phyloP scores from a whole-genome alignment of 2,797 vertebrate species.

The Pseudotriccus pelzelni region DNA sequence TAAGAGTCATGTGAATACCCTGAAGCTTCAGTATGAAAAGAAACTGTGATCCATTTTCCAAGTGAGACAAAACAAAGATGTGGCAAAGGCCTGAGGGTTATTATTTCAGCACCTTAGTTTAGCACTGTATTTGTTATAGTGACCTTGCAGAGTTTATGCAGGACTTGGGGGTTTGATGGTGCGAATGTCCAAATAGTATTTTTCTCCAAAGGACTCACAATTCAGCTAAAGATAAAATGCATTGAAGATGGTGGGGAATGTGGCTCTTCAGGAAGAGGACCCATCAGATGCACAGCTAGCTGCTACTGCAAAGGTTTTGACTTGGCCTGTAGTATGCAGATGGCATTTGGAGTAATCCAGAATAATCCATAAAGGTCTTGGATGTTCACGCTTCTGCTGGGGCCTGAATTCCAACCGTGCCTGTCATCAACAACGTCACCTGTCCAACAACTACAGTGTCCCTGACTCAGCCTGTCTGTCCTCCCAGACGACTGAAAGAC shows the following conservation, averaged over 20 bases:
- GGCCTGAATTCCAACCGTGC: not conserved
- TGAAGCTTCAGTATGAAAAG: not conserved
- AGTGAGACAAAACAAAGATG: not conserved
- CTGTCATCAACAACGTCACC: not conserved
- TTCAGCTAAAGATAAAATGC: not conserved
- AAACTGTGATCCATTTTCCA: not conserved
- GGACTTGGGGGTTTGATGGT: not conserved
- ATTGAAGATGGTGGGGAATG: not conserved
- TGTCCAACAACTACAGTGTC: accelerated
- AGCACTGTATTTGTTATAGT: not conserved
- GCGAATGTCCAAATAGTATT: not conserved
- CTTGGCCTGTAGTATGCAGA: not conserved
- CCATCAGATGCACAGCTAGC: not conserved
- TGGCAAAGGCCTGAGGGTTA: not conserved
- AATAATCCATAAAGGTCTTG: not conserved
- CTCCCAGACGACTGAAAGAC: not conserved
- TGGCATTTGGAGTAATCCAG: not conserved
- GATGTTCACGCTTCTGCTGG: not conserved
- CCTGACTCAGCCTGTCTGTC: not conserved
- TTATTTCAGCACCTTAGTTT: not conserved
- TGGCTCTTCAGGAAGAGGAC: not conserved
- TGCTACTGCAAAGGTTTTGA: not conserved
- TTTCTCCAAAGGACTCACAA: not conserved
- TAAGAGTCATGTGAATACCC: not conserved
- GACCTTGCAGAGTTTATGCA: not conserved